Percentiles rank a stretch among this genome's conserved stretches.
phyloP scores from a whole-genome alignment of 2,888 invertebrate genomes.

The Harpagoxenus sublaevis region DNA sequence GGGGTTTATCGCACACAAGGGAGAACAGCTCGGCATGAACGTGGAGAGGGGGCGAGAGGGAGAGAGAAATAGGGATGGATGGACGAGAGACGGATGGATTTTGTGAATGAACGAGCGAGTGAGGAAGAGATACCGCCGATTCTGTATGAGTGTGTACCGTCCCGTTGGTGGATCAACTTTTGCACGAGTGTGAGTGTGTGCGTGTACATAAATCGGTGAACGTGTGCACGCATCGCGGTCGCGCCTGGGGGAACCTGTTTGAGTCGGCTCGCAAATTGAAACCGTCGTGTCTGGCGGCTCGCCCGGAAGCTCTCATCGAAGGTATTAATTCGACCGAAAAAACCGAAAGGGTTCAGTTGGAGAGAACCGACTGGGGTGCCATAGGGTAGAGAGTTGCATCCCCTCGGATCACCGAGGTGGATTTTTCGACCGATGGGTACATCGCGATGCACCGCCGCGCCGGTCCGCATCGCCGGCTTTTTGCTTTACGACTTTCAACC shows the following conservation, averaged over 20 bases:
- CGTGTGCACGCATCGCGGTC: constrained; percentile 62
- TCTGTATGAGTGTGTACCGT: not conserved
- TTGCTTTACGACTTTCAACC: not conserved
- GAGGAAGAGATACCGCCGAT: constrained; percentile 1
- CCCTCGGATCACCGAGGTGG: not conserved
- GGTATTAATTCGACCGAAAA: constrained; percentile 75
- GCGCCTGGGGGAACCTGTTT: constrained; percentile 78
- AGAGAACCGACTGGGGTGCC: not conserved
- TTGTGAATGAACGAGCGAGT: constrained; percentile 31
- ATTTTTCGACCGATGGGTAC: constrained; percentile 15
- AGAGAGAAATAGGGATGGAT: not conserved
- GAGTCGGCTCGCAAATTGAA: constrained; percentile 81
- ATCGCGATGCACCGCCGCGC: not conserved
- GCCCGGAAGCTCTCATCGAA: constrained; percentile 74
- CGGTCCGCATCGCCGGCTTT: not conserved
- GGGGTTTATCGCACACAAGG: constrained; percentile 14
- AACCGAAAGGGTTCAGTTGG: constrained; percentile 33
- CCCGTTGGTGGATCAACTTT: constrained; percentile 31
- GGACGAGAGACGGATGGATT: constrained; percentile 22
- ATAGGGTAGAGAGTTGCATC: constrained; percentile 3
- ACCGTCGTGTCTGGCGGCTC: constrained; percentile 70
- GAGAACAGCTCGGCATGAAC: not conserved
- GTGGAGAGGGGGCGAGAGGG: not conserved
- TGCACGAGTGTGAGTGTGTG: no score
- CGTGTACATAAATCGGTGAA: constrained; percentile 36